These are phyloP conservation scores for Archilochus colubris DNA, from an alignment of 2,113 vertebrate genomes.

Conservation along the genomic window DNA sequence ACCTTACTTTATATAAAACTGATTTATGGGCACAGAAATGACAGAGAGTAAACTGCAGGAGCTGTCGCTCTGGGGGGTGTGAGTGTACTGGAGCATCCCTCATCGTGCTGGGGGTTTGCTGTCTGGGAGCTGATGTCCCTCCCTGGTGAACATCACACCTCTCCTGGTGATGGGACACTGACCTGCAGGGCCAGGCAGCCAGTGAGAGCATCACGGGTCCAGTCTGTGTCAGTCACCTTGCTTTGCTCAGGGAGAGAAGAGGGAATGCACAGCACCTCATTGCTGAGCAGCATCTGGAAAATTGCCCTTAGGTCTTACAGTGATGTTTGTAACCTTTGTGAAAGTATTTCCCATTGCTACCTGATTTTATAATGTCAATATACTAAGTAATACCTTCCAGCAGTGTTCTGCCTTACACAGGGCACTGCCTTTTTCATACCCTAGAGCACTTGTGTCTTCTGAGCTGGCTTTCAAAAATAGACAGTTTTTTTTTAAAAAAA, in stretches of 20 bases:
- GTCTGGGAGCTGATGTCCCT: not conserved
- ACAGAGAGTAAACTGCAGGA: not conserved
- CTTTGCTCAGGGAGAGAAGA: not conserved
- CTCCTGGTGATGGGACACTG: fast-evolving
- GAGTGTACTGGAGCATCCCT: not conserved
- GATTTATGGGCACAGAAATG: not conserved
- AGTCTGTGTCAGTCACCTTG: not conserved
- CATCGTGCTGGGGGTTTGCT: not conserved
- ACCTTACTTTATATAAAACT: not conserved
- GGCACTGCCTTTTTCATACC: not conserved
- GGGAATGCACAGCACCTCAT: not conserved
- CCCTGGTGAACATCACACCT: fast-evolving
- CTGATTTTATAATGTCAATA: slow-evolving; percentile 51
- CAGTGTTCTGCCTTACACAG: slow-evolving; percentile 19
- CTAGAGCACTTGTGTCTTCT: slow-evolving; percentile 51
- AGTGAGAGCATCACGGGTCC: not conserved
- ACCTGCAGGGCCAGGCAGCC: no score
- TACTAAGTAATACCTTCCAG: slow-evolving; percentile 33
- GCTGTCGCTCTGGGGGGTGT: fast-evolving
- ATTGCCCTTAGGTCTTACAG: slow-evolving; percentile 34
- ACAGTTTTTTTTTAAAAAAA: not conserved
- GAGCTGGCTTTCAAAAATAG: slow-evolving; percentile 49
- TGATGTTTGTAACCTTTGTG: slow-evolving; percentile 63
- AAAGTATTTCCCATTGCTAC: slow-evolving; percentile 56
- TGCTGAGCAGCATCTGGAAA: not conserved